These are phyloP conservation scores for Eumaeus atala DNA, from an alignment of 1,140 invertebrate species.

Conservation along the genomic window DNA sequence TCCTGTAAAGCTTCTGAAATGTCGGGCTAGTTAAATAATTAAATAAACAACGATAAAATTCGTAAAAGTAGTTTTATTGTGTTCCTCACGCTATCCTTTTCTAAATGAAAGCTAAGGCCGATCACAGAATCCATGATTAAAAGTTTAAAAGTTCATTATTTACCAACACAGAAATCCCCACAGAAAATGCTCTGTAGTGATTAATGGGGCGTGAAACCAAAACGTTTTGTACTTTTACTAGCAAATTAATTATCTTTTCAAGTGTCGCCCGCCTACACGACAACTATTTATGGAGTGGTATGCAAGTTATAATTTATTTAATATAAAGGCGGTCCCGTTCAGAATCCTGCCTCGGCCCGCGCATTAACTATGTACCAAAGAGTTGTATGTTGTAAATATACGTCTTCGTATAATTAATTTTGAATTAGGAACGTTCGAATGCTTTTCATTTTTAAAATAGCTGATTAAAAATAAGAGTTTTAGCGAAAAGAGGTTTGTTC, in stretches of 20 bases:
- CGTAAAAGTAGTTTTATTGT: no score
- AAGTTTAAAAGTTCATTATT: neutral
- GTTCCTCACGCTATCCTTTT: no score
- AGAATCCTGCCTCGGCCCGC: slow-evolving; percentile 53
- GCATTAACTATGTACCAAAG: slow-evolving; percentile 40
- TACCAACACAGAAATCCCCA: neutral
- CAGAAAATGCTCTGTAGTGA: slow-evolving; percentile 17
- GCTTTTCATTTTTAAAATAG: no score
- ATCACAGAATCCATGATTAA: no score
- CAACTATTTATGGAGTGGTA: slow-evolving; percentile 41
- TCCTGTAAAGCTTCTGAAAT: no score
- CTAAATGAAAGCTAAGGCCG: no score
- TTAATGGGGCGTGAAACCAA: slow-evolving; percentile 38
- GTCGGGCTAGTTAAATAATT: no score
- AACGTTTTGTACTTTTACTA: slow-evolving; percentile 34
- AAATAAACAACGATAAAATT: no score
- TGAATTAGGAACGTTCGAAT: neutral
- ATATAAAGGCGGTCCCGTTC: slow-evolving; percentile 61
- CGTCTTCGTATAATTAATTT: neutral
- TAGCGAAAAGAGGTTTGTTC: no score
- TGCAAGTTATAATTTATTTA: slow-evolving; percentile 66
- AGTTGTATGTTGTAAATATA: slow-evolving; percentile 29
- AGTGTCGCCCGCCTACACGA: slow-evolving; percentile 42
- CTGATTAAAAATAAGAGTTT: no score
- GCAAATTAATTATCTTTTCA: slow-evolving; percentile 57